Percentiles rank a stretch among this genome's conserved stretches.
These are phyloP conservation scores for Balearica regulorum DNA, from an alignment of 2,797 vertebrate species.

Conservation along the genomic window DNA sequence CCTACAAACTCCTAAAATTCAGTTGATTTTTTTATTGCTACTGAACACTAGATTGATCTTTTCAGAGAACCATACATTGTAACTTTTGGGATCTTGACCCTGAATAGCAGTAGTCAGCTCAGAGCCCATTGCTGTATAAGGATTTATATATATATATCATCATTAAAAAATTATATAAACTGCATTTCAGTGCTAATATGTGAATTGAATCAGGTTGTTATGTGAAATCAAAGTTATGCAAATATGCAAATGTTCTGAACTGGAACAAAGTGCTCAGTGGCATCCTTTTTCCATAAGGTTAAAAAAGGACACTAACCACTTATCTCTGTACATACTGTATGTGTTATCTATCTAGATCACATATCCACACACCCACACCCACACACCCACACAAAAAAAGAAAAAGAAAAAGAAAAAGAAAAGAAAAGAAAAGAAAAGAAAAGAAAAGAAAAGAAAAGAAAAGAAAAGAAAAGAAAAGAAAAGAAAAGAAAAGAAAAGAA, in stretches of 20 bases:
- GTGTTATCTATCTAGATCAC: not conserved
- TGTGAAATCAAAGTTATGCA: not conserved
- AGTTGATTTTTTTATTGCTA: not conserved
- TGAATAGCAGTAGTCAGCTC: not conserved
- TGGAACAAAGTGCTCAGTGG: not conserved
- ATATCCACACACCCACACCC: too few relatives aligned
- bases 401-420: too few relatives aligned
- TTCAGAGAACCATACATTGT: not conserved
- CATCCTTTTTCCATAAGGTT: not conserved
- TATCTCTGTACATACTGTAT: not conserved
- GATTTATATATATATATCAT: not conserved
- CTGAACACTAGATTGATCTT: not conserved
- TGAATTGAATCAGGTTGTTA: not conserved
- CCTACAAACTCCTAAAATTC: not conserved
- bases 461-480: too few relatives aligned
- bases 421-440: too few relatives aligned
- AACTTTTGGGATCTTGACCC: not conserved
- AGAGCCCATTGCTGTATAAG: not conserved
- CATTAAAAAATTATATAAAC: not conserved
- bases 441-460: fast-evolving
- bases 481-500: too few relatives aligned
- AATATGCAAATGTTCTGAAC: not conserved
- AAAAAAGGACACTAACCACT: not conserved
- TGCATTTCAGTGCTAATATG: not conserved
- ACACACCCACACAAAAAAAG: too few relatives aligned